Evolutionary conservation across 2,797 vertebrate species (phyloP).

Genomic region (Galago senegalensis): DNA sequence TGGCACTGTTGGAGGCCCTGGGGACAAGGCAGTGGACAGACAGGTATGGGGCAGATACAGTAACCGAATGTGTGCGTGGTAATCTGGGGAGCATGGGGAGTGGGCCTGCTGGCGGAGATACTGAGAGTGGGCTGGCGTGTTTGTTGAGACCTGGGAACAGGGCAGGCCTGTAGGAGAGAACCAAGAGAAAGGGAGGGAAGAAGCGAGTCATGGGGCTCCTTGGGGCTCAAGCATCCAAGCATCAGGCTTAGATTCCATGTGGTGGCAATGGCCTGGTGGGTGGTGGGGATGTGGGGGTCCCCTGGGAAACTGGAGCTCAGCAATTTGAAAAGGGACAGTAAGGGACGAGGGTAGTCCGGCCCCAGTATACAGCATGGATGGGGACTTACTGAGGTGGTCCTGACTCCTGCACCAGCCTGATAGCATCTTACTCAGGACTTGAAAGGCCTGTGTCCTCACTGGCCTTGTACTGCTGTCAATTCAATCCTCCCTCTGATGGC

Average conservation of each 20-base stretch:
- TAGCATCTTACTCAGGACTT: rapidly evolving
- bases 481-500: neutral
- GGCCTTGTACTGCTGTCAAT: rapidly evolving
- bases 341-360: neutral
- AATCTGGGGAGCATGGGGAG: neutral
- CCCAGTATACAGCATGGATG: neutral
- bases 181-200: neutral
- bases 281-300: neutral
- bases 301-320: neutral
- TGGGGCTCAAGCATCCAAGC: neutral
- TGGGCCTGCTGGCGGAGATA: neutral
- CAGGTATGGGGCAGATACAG: neutral
- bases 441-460: rapidly evolving
- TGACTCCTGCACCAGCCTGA: neutral
- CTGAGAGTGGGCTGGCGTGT: rapidly evolving
- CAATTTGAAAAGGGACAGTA: neutral
- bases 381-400: rapidly evolving
- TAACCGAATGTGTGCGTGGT: rapidly evolving
- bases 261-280: neutral
- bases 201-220: rapidly evolving
- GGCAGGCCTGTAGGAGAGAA: rapidly evolving
- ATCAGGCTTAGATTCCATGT: neutral
- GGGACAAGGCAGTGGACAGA: neutral
- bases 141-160: rapidly evolving
- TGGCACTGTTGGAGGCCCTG: neutral